These are phyloP conservation scores for Rhagophthalmus giganteus DNA, from an alignment of 2,888 invertebrate genomes.

Conservation along the genomic window DNA sequence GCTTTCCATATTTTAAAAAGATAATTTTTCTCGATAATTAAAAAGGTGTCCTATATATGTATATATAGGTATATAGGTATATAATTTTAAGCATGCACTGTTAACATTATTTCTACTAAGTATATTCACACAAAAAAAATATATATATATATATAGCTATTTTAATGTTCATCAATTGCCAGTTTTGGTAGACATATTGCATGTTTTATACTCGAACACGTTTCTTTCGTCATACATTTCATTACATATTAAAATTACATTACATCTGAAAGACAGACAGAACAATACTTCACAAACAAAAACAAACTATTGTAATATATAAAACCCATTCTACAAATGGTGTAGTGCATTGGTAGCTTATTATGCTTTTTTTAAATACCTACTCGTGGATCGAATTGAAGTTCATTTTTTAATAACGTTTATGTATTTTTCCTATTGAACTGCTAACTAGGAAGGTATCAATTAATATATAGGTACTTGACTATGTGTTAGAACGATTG, in stretches of 20 bases:
- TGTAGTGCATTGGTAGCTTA: not conserved
- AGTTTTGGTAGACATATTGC: too few species aligned
- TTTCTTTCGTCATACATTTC: slow-evolving; percentile 34
- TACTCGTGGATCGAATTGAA: not conserved
- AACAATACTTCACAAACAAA: slow-evolving; percentile 29
- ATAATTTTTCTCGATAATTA: too few species aligned
- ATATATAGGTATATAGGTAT: too few species aligned
- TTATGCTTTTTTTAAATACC: not conserved
- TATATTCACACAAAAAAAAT: not conserved
- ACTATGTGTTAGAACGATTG: too few species aligned
- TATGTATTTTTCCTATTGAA: not conserved
- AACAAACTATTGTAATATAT: slow-evolving; percentile 12
- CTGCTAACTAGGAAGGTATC: too few species aligned
- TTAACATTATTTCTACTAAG: slow-evolving; percentile 14
- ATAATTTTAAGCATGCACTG: slow-evolving; percentile 22
- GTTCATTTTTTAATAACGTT: too few species aligned
- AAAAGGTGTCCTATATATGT: too few species aligned
- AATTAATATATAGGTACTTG: too few species aligned
- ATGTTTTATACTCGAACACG: slow-evolving; percentile 22
- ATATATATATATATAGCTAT: too few species aligned
- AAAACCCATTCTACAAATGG: slow-evolving; percentile 9
- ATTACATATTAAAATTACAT: slow-evolving; percentile 32
- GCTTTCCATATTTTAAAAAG: too few species aligned
- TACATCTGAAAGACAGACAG: slow-evolving; percentile 46
- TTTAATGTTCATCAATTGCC: too few species aligned